A percentile compares a stretch with the other conserved stretches of the same genome.
phyloP scores from a whole-genome alignment of 2,797 vertebrate genomes.

The Urocyon cinereoargenteus region DNA sequence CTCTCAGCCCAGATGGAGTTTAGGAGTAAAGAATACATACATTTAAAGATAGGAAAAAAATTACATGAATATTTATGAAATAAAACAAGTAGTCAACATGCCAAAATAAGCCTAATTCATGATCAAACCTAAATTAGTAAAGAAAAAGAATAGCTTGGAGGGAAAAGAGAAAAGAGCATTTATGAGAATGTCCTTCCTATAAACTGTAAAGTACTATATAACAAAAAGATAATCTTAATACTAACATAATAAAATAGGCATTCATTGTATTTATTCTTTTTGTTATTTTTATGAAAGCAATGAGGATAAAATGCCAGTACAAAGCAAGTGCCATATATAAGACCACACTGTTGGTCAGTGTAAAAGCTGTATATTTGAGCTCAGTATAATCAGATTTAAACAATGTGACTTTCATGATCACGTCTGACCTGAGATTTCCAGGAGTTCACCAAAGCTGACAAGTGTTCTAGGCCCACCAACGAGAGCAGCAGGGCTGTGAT shows the following conservation, averaged over 20 bases:
- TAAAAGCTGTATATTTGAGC: constrained; percentile 29
- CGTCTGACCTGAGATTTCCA: constrained; percentile 13
- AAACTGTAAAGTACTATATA: constrained; percentile 35
- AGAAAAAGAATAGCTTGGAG: constrained; percentile 14
- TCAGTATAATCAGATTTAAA: constrained; percentile 48
- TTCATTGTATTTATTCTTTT: constrained; percentile 1
- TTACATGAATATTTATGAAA: constrained; percentile 26
- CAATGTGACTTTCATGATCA: constrained; percentile 38
- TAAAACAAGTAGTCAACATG: constrained; percentile 54
- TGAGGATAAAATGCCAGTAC: not conserved
- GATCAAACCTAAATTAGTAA: constrained; percentile 32
- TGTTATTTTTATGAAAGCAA: constrained; percentile 31
- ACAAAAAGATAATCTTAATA: constrained; percentile 3
- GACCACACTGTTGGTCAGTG: not conserved
- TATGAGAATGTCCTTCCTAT: not conserved
- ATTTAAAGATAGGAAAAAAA: constrained; percentile 50
- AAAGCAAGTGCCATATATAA: not conserved
- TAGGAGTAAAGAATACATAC: constrained; percentile 45
- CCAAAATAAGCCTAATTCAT: constrained; percentile 58
- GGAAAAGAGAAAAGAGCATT: not conserved
- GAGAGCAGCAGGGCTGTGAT: not conserved
- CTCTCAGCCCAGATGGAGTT: constrained; percentile 26
- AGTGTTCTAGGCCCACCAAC: constrained; percentile 12
- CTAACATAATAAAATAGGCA: constrained; percentile 22
- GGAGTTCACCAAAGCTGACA: constrained; percentile 62